Base-by-base conservation (phyloP, 2,888 invertebrate genomes). In the Aporophyla nigra region DNA sequence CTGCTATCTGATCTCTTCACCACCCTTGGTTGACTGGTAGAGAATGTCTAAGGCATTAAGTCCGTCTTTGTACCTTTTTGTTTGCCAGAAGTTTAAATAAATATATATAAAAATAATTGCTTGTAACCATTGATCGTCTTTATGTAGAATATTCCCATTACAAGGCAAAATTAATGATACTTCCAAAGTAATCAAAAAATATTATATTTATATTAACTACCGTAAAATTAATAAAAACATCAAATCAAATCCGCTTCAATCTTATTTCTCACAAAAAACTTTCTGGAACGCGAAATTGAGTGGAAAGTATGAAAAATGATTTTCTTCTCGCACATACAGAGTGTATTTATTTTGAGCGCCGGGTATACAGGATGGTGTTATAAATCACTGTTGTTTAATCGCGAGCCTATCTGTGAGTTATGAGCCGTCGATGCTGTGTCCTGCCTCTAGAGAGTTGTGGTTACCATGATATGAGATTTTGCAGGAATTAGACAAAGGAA, bases 361-460 rank as follows among this genome's bases (percentile, higher is more conserved):
- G 61, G 19, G 54, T 68, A 63, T 70, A 71, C 61, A 75, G 78
- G 53, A 0, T 62, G 73, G 0, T 66, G 56, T 83, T 82, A 78
- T 90, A 89, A 89, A 90, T 90, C 90, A 90, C 80, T 71, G 61
- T 70, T 82, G 83, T 83, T 85, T 85, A 87, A 90, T 90, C 85
- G 78, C 70, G 85, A 78, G 82, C 82, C 87, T 82, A 85, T 86
- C 80, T 62, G 65, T 90, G 88, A 90, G 86, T 87, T 90, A 90
- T 90, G 88, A 85, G 83, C 83, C 88, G 87, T 87, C 90, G 76
- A 78, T 87, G 75, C 71, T 71, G 58, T 76, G 80, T 74, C 80
- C 80, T 74, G 76, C 54, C 54, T 70, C 54, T 54, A 21, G 62
- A 24, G 54, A 53, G 19, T 58, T 65, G 6, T 67, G 62, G 66